Evolutionary conservation across 2,113 vertebrate genomes (phyloP).

Genomic region (Corythaeola cristata): DNA sequence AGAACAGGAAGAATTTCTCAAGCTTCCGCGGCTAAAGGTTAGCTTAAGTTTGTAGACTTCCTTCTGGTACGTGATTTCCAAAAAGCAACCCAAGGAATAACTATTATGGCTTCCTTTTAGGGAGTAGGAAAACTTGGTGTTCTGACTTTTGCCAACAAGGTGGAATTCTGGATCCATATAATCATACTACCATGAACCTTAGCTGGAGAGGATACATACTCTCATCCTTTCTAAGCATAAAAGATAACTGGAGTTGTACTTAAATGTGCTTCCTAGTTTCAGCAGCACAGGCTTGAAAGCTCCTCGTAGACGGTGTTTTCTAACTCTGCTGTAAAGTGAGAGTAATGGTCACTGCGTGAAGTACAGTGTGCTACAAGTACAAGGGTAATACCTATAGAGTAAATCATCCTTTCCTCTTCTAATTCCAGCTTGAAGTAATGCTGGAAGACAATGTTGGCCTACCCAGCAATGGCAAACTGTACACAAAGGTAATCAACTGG

Average conservation of each 20-base stretch:
- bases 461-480: conserved; percentile 97
- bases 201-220: accelerated
- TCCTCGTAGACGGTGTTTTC: background rate
- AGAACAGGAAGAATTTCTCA: conserved; percentile 97
- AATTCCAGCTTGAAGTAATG: conserved; percentile 93
- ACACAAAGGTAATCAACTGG: conserved; percentile 99
- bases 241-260: background rate
- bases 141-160: background rate
- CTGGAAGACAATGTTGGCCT: conserved; percentile 95
- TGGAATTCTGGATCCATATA: background rate
- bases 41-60: background rate
- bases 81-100: background rate
- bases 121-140: background rate
- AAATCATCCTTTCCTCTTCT: background rate
- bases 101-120: background rate
- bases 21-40: conserved; percentile 96
- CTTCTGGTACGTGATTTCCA: background rate
- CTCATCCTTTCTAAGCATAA: background rate
- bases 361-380: background rate
- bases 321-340: background rate
- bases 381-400: background rate
- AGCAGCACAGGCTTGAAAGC: background rate
- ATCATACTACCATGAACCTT: background rate
- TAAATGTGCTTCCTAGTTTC: background rate
- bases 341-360: background rate